phyloP scores from a whole-genome alignment of 2,888 invertebrate genomes.

The Molanna angustata region DNA sequence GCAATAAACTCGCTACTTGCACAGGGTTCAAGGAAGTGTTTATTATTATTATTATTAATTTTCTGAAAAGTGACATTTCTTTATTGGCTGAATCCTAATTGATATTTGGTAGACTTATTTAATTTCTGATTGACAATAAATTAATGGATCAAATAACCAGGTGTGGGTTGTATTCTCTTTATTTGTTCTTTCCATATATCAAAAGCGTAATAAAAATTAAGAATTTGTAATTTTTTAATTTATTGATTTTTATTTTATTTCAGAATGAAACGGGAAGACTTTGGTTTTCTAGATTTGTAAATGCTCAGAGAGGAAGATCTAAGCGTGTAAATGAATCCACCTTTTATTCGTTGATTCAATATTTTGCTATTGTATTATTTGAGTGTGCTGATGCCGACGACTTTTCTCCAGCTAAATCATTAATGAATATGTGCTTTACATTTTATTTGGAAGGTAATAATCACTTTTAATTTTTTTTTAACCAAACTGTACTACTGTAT shows the following conservation, averaged over 20 bases:
- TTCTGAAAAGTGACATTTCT: too few relatives aligned
- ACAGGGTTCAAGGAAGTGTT: too few relatives aligned
- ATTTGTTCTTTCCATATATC: too few relatives aligned
- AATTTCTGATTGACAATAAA: too few relatives aligned
- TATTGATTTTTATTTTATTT: constrained; percentile 21
- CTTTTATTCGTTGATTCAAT: constrained; percentile 67
- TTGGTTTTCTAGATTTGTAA: constrained; percentile 68
- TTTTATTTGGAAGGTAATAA: constrained; percentile 65
- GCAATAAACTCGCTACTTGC: background rate
- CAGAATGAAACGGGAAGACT: constrained; percentile 60
- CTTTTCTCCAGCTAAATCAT: constrained; percentile 65
- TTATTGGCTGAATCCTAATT: too few relatives aligned
- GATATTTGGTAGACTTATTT: too few relatives aligned
- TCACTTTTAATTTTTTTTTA: background rate
- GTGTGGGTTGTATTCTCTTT: too few relatives aligned
- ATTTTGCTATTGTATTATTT: constrained; percentile 67
- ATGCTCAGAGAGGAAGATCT: constrained; percentile 60
- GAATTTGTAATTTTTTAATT: background rate
- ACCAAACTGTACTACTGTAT: background rate
- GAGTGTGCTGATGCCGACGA: constrained; percentile 71
- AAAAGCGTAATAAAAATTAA: too few relatives aligned
- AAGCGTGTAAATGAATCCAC: constrained; percentile 62
- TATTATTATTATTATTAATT: too few relatives aligned
- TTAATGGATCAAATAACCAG: too few relatives aligned
- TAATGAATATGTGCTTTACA: constrained; percentile 76